These are phyloP conservation scores for Gobio occitaniae DNA, from an alignment of 2,797 vertebrate species.

Conservation along the genomic window DNA sequence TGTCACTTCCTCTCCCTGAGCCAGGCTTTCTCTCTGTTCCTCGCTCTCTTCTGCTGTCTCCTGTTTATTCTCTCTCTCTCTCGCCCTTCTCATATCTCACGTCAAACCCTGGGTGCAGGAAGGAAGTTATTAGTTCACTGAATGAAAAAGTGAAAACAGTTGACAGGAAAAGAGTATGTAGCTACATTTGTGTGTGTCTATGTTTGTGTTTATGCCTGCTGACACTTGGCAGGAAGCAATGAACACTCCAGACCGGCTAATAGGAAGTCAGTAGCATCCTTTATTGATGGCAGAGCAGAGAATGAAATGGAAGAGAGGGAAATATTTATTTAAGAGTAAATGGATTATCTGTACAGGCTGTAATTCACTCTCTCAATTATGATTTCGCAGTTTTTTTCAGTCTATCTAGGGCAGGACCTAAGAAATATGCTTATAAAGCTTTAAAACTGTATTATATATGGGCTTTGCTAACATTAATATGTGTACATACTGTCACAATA, in stretches of 20 bases:
- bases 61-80: constrained; percentile 19
- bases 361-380: constrained; percentile 36
- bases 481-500: background rate
- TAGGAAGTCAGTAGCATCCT: constrained; percentile 57
- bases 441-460: background rate
- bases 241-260: constrained; percentile 48
- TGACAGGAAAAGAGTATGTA: constrained; percentile 35
- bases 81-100: constrained; percentile 28
- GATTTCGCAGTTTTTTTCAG: background rate
- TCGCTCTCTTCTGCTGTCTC: constrained; percentile 52
- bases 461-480: background rate
- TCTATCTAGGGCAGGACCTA: background rate
- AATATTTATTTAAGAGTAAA: constrained; percentile 48
- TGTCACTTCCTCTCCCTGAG: constrained; percentile 21
- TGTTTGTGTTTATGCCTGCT: constrained; percentile 8
- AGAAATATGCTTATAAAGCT: background rate
- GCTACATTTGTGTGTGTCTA: background rate
- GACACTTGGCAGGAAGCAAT: constrained; percentile 36
- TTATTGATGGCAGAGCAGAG: constrained; percentile 34
- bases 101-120: constrained; percentile 24
- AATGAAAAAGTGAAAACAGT: constrained; percentile 38
- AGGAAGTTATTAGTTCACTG: constrained; percentile 53
- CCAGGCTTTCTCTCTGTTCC: constrained; percentile 30
- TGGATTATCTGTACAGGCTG: constrained; percentile 17
- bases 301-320: constrained; percentile 41